phyloP scores from a whole-genome alignment of 2,797 vertebrate genomes.

The Xiphophorus birchmanni region DNA sequence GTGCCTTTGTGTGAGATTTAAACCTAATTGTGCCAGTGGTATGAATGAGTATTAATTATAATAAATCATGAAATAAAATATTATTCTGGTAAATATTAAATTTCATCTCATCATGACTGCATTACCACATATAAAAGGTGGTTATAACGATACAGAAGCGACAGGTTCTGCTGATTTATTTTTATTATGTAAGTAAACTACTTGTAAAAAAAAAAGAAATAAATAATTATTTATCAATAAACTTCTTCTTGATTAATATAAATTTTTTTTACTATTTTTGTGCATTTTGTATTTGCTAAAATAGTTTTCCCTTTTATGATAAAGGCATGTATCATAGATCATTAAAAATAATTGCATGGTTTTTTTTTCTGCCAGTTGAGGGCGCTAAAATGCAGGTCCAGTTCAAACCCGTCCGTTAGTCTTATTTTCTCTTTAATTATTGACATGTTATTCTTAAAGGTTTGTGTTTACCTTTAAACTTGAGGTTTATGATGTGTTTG shows the following conservation, averaged over 20 bases:
- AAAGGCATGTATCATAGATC: background rate
- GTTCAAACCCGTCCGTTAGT: background rate
- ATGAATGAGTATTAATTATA: background rate
- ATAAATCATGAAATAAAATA: background rate
- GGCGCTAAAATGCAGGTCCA: background rate
- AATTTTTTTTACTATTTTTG: background rate
- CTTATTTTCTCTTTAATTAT: background rate
- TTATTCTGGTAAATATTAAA: background rate
- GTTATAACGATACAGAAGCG: too few relatives aligned
- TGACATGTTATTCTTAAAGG: background rate
- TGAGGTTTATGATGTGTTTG: background rate
- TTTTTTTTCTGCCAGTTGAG: conserved; percentile 1
- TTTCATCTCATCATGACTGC: background rate
- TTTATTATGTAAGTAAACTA: background rate
- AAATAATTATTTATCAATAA: too few relatives aligned
- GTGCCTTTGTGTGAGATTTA: background rate
- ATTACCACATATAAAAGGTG: background rate
- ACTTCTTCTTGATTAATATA: too few relatives aligned
- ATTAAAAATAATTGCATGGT: background rate
- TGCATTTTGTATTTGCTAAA: background rate
- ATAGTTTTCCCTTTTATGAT: too few relatives aligned
- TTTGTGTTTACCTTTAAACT: background rate
- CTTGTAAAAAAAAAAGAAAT: too few relatives aligned
- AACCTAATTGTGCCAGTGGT: background rate
- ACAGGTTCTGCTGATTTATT: background rate